Conservation (phyloP, 2,888 invertebrate genomes). For the Melinopterus prodromus region DNA sequence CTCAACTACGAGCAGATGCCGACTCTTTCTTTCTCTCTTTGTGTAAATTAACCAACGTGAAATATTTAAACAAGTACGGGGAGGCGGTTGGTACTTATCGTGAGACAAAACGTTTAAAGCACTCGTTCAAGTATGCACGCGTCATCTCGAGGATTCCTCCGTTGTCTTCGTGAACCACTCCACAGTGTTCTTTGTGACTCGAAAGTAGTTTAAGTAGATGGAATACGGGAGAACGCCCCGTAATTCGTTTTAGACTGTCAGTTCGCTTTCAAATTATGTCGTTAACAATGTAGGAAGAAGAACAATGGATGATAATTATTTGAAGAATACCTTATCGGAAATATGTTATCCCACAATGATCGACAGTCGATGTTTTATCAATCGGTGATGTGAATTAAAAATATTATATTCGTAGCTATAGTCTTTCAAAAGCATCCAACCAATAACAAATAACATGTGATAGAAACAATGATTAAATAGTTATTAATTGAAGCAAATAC, state of each 20-base stretch:
- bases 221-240: not conserved
- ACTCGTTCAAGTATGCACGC: not conserved
- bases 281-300: not conserved
- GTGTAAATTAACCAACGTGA: not conserved
- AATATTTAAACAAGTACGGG: not conserved
- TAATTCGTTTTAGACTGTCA: not conserved
- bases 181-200: not conserved
- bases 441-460: not conserved
- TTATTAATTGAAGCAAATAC: too few relatives aligned
- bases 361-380: not conserved
- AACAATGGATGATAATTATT: not conserved
- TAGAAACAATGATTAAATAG: too few relatives aligned
- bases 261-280: not conserved
- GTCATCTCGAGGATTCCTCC: not conserved
- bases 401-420: not conserved
- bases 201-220: conserved; percentile 4
- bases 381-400: not conserved
- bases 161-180: conserved; percentile 4
- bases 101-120: not conserved
- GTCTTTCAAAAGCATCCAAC: not conserved
- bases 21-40: not conserved
- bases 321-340: not conserved
- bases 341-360: not conserved
- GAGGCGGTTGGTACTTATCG: not conserved
- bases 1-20: not conserved